These are phyloP conservation scores for Ormyrus rosae DNA, from an alignment of 2,888 invertebrate genomes.

Conservation along the genomic window DNA sequence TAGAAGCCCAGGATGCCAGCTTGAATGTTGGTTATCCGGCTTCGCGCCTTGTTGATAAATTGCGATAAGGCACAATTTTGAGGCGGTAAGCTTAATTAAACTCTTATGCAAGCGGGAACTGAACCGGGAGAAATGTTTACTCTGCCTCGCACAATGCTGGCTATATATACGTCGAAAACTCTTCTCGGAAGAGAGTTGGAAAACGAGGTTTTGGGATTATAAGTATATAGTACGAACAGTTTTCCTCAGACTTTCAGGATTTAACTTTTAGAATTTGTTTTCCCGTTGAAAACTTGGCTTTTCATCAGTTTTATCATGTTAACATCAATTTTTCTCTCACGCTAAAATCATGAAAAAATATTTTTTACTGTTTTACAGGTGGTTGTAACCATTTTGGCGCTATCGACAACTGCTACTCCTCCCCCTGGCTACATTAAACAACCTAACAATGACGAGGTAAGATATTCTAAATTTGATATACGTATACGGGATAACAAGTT, in stretches of 20 bases:
- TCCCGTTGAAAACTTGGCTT: too few relatives aligned
- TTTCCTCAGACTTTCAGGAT: too few relatives aligned
- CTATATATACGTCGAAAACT: not conserved
- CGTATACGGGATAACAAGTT: too few relatives aligned
- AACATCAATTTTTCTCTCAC: too few relatives aligned
- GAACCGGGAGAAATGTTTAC: slow-evolving; percentile 15
- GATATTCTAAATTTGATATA: slow-evolving; percentile 57
- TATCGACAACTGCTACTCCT: slow-evolving; percentile 69
- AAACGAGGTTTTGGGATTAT: too few relatives aligned
- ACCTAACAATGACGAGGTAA: slow-evolving; percentile 74
- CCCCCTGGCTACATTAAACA: slow-evolving; percentile 74
- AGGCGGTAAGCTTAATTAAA: slow-evolving; percentile 32
- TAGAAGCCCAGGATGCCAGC: slow-evolving; percentile 35
- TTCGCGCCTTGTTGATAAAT: slow-evolving; percentile 20
- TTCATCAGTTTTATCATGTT: too few relatives aligned
- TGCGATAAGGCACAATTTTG: slow-evolving; percentile 29
- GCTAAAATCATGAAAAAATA: not conserved
- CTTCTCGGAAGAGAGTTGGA: too few relatives aligned
- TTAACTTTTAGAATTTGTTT: too few relatives aligned
- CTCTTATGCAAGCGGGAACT: not conserved
- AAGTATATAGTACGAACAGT: too few relatives aligned
- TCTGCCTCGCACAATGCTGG: not conserved
- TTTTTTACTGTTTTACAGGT: slow-evolving; percentile 63
- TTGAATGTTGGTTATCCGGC: slow-evolving; percentile 27
- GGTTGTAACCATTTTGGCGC: slow-evolving; percentile 69